phyloP scores from a whole-genome alignment of 2,113 vertebrate species.

The Rhinoptilus africanus region DNA sequence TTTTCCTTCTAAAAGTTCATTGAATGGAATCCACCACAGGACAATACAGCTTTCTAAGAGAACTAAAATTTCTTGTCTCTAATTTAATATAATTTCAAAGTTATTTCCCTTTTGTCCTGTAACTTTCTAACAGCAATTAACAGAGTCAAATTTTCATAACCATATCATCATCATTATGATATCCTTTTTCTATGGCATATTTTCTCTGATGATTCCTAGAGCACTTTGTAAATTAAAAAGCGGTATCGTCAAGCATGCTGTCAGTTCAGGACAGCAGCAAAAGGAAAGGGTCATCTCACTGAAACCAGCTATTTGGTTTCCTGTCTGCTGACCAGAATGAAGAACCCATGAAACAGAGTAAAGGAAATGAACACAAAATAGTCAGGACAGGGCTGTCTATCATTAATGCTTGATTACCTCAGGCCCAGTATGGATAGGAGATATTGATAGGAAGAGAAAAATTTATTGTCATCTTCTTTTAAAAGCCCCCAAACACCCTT shows the following conservation, averaged over 20 bases:
- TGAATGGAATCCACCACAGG: conserved; percentile 15
- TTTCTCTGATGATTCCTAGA: background rate
- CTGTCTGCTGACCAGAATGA: background rate
- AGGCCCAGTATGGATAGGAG: background rate
- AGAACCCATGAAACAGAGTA: background rate
- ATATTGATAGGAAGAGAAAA: background rate
- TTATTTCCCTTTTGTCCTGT: conserved; percentile 51
- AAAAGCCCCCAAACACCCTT: background rate
- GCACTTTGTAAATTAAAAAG: background rate
- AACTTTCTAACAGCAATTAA: conserved; percentile 57
- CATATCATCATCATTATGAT: background rate
- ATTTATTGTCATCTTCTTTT: background rate
- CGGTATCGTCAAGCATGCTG: background rate
- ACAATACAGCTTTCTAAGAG: conserved; percentile 45
- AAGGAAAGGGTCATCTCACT: background rate
- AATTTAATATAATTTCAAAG: conserved; percentile 58
- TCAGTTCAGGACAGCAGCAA: background rate
- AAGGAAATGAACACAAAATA: background rate
- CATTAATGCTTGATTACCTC: background rate
- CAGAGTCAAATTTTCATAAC: conserved; percentile 5
- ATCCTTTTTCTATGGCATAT: background rate
- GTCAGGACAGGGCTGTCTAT: background rate
- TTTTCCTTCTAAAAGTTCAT: conserved; percentile 41
- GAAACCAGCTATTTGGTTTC: background rate
- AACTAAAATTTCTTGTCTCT: conserved; percentile 61